These are phyloP conservation scores for Enteromius argenteus DNA, from an alignment of 2,797 vertebrate genomes.

Conservation along the genomic window DNA sequence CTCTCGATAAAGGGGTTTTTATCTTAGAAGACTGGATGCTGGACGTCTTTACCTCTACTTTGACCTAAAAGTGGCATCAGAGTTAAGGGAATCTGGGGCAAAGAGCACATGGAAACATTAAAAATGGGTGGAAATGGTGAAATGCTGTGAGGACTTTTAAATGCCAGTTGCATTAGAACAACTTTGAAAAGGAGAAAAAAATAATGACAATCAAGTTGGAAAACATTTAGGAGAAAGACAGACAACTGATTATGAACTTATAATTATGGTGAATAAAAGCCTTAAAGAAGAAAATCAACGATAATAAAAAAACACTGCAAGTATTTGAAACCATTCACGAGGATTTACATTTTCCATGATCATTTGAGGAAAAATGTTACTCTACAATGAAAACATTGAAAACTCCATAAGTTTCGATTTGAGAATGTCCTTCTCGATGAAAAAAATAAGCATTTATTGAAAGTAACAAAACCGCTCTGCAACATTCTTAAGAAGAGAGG, in stretches of 20 bases:
- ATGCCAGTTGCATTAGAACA: slow-evolving; percentile 16
- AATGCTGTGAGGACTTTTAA: background rate
- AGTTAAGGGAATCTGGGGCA: background rate
- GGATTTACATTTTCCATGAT: slow-evolving; percentile 33
- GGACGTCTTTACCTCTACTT: slow-evolving; percentile 33
- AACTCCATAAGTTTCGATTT: background rate
- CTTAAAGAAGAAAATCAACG: background rate
- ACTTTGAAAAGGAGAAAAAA: background rate
- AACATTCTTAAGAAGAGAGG: background rate
- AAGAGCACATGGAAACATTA: slow-evolving; percentile 21
- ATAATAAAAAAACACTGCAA: background rate
- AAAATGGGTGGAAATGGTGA: background rate
- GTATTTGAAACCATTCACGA: background rate
- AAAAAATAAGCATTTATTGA: slow-evolving; percentile 7
- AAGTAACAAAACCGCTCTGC: background rate
- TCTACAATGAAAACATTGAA: background rate
- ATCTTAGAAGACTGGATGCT: slow-evolving; percentile 32
- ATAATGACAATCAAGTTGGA: background rate
- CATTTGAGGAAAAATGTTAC: background rate
- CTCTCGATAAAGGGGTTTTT: slow-evolving; percentile 71
- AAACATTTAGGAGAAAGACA: background rate
- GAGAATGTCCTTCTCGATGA: background rate
- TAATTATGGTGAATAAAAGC: background rate
- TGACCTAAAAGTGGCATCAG: slow-evolving; percentile 34
- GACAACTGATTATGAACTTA: background rate